These are phyloP conservation scores for Corythoichthys haematopterus DNA, from an alignment of 2,113 vertebrate species.

Conservation along the genomic window DNA sequence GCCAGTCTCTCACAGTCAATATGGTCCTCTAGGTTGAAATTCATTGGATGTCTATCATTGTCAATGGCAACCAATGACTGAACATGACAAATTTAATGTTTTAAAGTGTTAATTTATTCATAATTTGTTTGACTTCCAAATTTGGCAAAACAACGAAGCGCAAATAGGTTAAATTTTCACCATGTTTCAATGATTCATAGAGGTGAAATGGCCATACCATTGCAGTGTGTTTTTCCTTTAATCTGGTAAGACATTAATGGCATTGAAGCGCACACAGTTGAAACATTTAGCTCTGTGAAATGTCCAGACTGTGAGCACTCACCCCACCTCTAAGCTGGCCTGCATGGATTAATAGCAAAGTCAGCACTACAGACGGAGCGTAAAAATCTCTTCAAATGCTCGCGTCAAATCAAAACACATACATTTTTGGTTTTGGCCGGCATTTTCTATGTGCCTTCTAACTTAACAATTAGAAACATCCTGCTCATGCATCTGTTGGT, in stretches of 20 bases:
- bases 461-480: background rate
- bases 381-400: constrained; percentile 31
- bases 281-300: constrained; percentile 38
- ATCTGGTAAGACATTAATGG: constrained; percentile 58
- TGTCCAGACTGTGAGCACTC: constrained; percentile 18
- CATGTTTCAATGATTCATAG: background rate
- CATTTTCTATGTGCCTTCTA: background rate
- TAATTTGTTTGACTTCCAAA: no score
- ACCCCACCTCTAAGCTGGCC: constrained; percentile 39
- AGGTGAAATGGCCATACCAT: constrained; percentile 14
- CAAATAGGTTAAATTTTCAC: background rate
- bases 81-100: no score
- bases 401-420: background rate
- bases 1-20: no score
- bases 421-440: background rate
- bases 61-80: no score
- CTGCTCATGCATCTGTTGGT: background rate
- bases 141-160: no score
- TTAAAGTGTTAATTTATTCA: no score
- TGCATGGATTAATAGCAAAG: constrained; percentile 53
- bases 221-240: constrained; percentile 48
- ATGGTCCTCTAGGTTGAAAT: no score
- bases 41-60: no score
- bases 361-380: constrained; percentile 36
- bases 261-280: constrained; percentile 36